Percentiles rank a stretch among this genome's conserved stretches.
These are phyloP conservation scores for Lycodopsis pacificus DNA, from an alignment of 2,797 vertebrate genomes.

Conservation along the genomic window DNA sequence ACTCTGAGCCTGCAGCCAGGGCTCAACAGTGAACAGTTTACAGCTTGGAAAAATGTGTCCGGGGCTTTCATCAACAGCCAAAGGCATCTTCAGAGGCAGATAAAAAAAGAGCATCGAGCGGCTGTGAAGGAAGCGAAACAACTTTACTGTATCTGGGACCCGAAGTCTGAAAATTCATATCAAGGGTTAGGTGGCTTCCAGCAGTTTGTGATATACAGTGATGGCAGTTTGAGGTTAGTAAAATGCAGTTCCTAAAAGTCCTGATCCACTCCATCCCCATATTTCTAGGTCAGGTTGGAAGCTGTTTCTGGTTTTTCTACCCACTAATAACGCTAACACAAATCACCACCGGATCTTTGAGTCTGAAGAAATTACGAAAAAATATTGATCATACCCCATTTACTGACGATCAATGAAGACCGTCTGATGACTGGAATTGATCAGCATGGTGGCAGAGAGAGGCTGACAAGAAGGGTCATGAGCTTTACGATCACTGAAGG, in stretches of 20 bases:
- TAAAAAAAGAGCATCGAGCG: slow-evolving; percentile 24
- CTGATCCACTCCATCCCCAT: not conserved
- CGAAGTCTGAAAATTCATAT: slow-evolving; percentile 47
- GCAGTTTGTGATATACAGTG: slow-evolving; percentile 20
- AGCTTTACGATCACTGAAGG: slow-evolving; percentile 55
- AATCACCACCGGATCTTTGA: slow-evolving; percentile 12
- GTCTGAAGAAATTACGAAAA: slow-evolving; percentile 30
- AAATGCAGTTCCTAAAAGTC: slow-evolving; percentile 29
- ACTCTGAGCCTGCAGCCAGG: slow-evolving; percentile 57
- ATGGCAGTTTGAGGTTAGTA: slow-evolving; percentile 28
- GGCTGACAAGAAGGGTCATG: slow-evolving; percentile 49
- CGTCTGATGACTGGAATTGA: slow-evolving; percentile 48
- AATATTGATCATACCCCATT: slow-evolving; percentile 38
- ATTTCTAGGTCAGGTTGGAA: not conserved
- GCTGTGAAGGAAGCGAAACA: slow-evolving; percentile 42
- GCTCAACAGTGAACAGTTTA: slow-evolving; percentile 60
- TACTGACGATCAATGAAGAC: slow-evolving; percentile 41
- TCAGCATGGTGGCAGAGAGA: slow-evolving; percentile 37
- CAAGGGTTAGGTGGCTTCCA: slow-evolving; percentile 26
- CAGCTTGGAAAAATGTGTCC: slow-evolving; percentile 53
- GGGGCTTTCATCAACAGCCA: slow-evolving; percentile 72
- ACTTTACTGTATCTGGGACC: slow-evolving; percentile 51
- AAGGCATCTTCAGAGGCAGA: slow-evolving; percentile 67
- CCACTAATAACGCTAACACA: slow-evolving; percentile 1
- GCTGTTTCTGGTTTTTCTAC: not conserved